phyloP scores from a whole-genome alignment of 2,113 vertebrate genomes.

The Dromiciops gliroides region DNA sequence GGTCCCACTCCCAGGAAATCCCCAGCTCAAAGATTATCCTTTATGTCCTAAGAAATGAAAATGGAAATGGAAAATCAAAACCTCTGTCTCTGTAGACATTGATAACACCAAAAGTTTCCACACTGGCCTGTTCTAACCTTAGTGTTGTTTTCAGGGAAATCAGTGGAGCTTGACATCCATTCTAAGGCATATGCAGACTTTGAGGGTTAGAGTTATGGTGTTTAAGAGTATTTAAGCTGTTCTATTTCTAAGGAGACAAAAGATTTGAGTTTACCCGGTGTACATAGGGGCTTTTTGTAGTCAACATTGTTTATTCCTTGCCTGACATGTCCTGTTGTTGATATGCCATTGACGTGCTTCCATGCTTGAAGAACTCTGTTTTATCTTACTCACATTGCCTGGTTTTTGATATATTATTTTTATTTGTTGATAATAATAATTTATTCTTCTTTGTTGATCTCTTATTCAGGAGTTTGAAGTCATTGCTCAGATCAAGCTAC shows the following conservation, averaged over 20 bases:
- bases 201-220: not conserved
- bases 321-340: not conserved
- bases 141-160: slow-evolving; percentile 17
- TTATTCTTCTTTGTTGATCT: slow-evolving; percentile 47
- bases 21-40: slow-evolving; percentile 23
- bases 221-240: not conserved
- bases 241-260: not conserved
- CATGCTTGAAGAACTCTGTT: not conserved
- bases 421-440: too few relatives aligned
- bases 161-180: not conserved
- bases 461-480: slow-evolving; percentile 94
- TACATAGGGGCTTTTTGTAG: not conserved
- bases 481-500: slow-evolving; percentile 95
- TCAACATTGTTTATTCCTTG: not conserved
- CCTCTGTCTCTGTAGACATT: not conserved
- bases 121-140: slow-evolving; percentile 13
- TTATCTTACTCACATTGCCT: slow-evolving; percentile 28
- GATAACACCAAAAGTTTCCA: not conserved
- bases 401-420: too few relatives aligned
- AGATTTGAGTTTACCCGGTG: not conserved
- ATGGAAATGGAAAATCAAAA: not conserved
- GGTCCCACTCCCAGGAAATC: slow-evolving; percentile 23
- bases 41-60: slow-evolving; percentile 15
- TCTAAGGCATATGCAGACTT: not conserved
- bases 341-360: not conserved